Percentiles rank a stretch among this genome's conserved stretches.
phyloP scores from a whole-genome alignment of 2,797 vertebrate genomes.

The Sylvia borin region DNA sequence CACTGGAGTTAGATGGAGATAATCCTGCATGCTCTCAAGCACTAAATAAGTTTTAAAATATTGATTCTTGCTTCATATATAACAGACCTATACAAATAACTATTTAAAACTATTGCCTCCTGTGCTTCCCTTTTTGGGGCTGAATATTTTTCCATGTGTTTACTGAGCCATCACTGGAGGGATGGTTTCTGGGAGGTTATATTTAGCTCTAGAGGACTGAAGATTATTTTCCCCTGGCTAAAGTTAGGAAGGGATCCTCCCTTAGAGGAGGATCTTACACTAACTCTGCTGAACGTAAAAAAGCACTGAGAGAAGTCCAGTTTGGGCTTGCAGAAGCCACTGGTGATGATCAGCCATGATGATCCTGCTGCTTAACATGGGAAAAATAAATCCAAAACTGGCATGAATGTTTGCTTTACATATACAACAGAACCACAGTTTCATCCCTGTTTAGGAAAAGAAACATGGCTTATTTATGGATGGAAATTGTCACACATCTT shows the following conservation, averaged over 20 bases:
- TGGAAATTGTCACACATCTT: not conserved
- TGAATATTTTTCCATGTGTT: not conserved
- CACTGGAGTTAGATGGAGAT: not conserved
- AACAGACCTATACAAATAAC: not conserved
- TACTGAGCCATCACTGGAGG: not conserved
- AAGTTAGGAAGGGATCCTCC: not conserved
- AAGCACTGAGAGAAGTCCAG: not conserved
- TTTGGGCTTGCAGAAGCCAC: not conserved
- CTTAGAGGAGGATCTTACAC: not conserved
- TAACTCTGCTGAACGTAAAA: not conserved
- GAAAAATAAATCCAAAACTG: not conserved
- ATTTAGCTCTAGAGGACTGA: conserved; percentile 9
- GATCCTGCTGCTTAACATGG: not conserved
- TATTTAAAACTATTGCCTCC: not conserved
- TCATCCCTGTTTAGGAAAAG: not conserved
- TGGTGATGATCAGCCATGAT: not conserved
- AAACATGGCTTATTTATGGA: not conserved
- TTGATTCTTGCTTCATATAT: not conserved
- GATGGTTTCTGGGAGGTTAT: not conserved
- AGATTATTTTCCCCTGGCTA: not conserved
- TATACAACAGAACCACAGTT: not conserved
- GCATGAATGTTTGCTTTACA: not conserved
- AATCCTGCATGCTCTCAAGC: not conserved
- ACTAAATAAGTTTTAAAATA: not conserved
- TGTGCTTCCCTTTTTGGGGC: not conserved